Evolutionary conservation across 2,888 invertebrate genomes (phyloP).

Genomic region (Habrosyne pyritoides): DNA sequence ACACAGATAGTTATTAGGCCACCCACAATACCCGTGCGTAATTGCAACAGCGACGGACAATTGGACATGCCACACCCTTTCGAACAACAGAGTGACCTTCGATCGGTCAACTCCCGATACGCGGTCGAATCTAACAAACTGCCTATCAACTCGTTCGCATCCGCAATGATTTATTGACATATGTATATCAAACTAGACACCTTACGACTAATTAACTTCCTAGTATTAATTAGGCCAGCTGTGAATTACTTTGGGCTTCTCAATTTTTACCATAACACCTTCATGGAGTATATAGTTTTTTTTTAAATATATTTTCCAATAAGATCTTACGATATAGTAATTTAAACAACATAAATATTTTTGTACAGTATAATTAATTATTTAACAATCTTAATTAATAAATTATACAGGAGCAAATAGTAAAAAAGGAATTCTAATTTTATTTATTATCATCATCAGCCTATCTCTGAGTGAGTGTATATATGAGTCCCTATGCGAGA

Average conservation of each 20-base stretch:
- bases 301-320: too few relatives aligned
- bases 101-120: slow-evolving; percentile 3
- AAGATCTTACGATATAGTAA: too few relatives aligned
- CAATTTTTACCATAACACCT: too few relatives aligned
- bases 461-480: too few relatives aligned
- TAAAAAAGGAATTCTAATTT: too few relatives aligned
- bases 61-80: slow-evolving; percentile 53
- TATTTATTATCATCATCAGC: too few relatives aligned
- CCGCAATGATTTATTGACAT: slow-evolving; percentile 8
- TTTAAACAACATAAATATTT: too few relatives aligned
- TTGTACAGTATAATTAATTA: too few relatives aligned
- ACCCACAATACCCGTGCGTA: slow-evolving; percentile 31
- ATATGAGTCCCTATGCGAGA: too few relatives aligned
- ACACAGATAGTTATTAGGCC: slow-evolving; percentile 28
- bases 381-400: too few relatives aligned
- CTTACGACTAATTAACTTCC: background rate
- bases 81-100: slow-evolving; percentile 40
- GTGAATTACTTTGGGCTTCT: background rate
- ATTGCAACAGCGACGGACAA: slow-evolving; percentile 35
- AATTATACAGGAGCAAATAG: too few relatives aligned
- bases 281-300: too few relatives aligned
- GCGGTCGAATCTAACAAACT: background rate
- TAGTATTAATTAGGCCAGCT: background rate
- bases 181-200: background rate
- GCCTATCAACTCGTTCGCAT: slow-evolving; percentile 4